Evolutionary conservation across 2,113 vertebrate species (phyloP).

Genomic region (Gavialis gangeticus): DNA sequence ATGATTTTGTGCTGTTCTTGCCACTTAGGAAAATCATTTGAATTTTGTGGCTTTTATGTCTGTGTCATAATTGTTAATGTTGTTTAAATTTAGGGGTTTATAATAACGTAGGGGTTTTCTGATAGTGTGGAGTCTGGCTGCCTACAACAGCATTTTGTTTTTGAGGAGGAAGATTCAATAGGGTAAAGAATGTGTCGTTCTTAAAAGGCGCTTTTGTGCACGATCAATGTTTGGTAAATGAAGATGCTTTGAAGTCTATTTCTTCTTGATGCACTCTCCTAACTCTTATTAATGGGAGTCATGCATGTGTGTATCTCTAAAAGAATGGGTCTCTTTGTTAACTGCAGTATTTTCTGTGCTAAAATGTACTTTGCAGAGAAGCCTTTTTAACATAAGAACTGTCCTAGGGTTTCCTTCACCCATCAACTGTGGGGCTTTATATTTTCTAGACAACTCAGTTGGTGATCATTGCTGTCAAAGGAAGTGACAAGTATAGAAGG

Average conservation of each 20-base stretch:
- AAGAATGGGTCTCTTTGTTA: conserved; percentile 34
- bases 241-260: conserved; percentile 28
- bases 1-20: background rate
- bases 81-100: background rate
- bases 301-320: conserved; percentile 17
- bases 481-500: background rate
- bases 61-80: background rate
- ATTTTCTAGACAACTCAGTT: background rate
- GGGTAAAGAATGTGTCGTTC: conserved; percentile 1
- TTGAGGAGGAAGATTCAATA: conserved; percentile 22
- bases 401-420: background rate
- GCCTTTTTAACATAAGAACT: conserved; percentile 21
- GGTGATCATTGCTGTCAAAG: conserved; percentile 15
- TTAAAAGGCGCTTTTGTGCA: background rate
- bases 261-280: background rate
- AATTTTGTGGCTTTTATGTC: background rate
- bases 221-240: conserved; percentile 13
- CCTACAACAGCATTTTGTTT: conserved; percentile 11
- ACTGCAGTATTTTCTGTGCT: background rate
- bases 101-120: background rate
- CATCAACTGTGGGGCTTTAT: background rate
- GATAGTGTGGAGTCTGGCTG: fast-evolving
- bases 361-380: background rate
- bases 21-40: background rate
- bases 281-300: conserved; percentile 32